Percentiles rank a stretch among this genome's conserved stretches.
Evolutionary conservation across 2,113 vertebrate species (phyloP).

Genomic region (Oriolus oriolus): DNA sequence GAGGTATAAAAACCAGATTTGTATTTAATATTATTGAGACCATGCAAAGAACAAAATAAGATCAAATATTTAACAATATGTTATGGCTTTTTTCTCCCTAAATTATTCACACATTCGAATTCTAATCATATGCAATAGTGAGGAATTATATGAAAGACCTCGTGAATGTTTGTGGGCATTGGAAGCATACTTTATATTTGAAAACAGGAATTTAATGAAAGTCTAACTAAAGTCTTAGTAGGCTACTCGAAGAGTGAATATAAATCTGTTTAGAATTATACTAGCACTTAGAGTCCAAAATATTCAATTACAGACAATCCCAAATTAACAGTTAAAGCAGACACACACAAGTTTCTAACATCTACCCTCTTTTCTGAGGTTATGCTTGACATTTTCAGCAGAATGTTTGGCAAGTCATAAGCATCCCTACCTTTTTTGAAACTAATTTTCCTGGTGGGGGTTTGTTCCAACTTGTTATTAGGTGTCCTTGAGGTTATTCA

Average conservation of each 20-base stretch:
- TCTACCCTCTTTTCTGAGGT: not conserved
- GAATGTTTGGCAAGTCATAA: not conserved
- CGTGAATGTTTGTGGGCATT: not conserved
- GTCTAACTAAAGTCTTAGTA: not conserved
- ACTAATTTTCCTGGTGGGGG: not conserved
- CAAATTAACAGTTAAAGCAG: not conserved
- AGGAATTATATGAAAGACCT: not conserved
- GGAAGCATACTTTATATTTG: not conserved
- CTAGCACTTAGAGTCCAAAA: not conserved
- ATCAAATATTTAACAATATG: not conserved
- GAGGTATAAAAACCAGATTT: not conserved
- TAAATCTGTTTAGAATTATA: not conserved
- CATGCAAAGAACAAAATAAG: not conserved
- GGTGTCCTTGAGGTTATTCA: not conserved
- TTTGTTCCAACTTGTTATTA: not conserved
- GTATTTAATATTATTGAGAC: not conserved
- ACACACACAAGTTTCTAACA: not conserved
- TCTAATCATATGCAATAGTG: not conserved
- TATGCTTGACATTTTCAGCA: not conserved
- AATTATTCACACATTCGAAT: not conserved
- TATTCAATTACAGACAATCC: not conserved
- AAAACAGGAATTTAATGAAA: not conserved
- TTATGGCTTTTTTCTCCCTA: fast-evolving
- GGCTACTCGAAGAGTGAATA: not conserved
- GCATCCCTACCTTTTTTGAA: not conserved